Conservation (phyloP, 2,113 vertebrate species). For the Sprattus sprattus region DNA sequence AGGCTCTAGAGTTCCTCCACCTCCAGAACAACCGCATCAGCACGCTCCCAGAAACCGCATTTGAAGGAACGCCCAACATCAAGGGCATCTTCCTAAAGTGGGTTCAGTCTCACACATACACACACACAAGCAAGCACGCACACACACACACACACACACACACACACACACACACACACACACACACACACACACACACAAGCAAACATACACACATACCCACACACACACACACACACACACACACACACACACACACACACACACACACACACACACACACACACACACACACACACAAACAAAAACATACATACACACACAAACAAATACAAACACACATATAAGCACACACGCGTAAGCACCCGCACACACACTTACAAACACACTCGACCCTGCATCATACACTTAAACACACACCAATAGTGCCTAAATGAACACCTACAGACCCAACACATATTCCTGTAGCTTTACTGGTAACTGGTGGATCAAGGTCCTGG, state of each 20-base stretch:
- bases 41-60: constrained; percentile 76
- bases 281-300: background rate
- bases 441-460: too few relatives aligned
- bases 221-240: background rate
- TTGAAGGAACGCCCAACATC: constrained; percentile 90
- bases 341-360: background rate
- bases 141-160: background rate
- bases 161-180: background rate
- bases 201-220: too few relatives aligned
- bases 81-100: constrained; percentile 95
- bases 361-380: background rate
- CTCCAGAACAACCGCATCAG: constrained; percentile 92
- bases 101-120: constrained; percentile 28
- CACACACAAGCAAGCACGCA: background rate
- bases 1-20: constrained; percentile 89
- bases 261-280: background rate
- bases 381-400: too few relatives aligned
- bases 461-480: too few relatives aligned
- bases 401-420: too few relatives aligned
- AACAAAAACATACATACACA: too few relatives aligned
- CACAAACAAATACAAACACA: background rate
- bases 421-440: too few relatives aligned
- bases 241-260: background rate
- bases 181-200: background rate
- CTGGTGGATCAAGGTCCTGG: too few relatives aligned